Base-by-base conservation (phyloP, 2,888 invertebrate species). In the Maniola hyperantus region DNA sequence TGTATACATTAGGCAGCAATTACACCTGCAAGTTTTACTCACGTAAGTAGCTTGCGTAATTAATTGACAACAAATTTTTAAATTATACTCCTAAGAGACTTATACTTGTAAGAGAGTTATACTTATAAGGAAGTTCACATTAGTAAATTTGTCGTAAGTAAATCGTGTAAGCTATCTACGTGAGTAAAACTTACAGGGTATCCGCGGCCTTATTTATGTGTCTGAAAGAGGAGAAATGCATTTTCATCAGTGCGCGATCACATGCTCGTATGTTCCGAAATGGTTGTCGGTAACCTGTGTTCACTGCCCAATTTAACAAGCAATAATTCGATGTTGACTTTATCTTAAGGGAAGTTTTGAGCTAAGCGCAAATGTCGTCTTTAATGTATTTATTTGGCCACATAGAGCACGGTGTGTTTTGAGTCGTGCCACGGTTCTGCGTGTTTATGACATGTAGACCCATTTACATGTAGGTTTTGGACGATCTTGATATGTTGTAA, bases 221-320 rank as follows among this genome's bases (percentile, higher is more conserved):
- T 44, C 10, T 39, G 39, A 11, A 11, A 39, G 39, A 46, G 46
- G n/a, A 7, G 33, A 6, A 53, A 53, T 26, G 51, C 33, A 33
- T 44, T 60, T 46, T 10, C 46, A 15, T 15, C 46, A 46, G 15
- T 7, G n/a, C 46, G 46, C 7, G 46, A 15, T 46, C 46, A 51
- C 39, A 44, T 20, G 44, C 7, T 5, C 7, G 18, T 48, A 15
- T 20, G 39, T 13, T 44, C 13, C 44, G 42, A 53, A 36, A 63
- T 42, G 66, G 60, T 64, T 70, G 68, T 64, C 42, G 63, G 50
- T 33, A 68, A 63, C 51, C 57, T 68, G 51, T 66, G 65, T 70
- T 72, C 78, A 79, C 80, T 79, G 78, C 78, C 79, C 77, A 77
- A 75, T 65, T 70, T 72, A 77, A 77, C 76, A 77, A 79, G 77